Base-by-base conservation (phyloP, 1,140 invertebrate genomes). In the Caenorhabditis tropicalis region DNA sequence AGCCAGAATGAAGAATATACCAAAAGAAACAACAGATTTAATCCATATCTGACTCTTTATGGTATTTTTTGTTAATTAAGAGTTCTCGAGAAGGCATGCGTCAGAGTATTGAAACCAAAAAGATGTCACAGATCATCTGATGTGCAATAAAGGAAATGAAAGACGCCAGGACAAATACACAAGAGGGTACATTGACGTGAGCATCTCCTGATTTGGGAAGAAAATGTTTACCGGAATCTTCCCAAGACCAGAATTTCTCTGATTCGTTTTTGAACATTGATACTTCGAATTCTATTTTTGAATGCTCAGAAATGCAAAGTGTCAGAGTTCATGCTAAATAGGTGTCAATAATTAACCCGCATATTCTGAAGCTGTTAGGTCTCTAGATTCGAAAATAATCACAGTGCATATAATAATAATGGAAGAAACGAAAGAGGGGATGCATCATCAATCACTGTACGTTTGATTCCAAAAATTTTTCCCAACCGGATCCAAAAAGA, bases 121-220 rank as follows among this genome's bases (percentile, higher is more conserved):
- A 74, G 65, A 74, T 74, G 65, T 74, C 65, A 74, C 65, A 46
- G 36, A 74, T 74, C 65, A 74, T 74, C 65, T 74, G 65, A 74
- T 74, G 21, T 21, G 36, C 65, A 74, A 74, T 43, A 24, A 74
- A 46, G 5, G 36, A 46, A 31, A 74, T 46, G 58, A 39, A 39
- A 36, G 31, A 4, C 7, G 15, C 15, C 7, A 58, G n/a, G 31
- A 27, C 31, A 65, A 65, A 65, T 36, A 33, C 33, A 51, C n/a
- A n/a, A 27, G 21, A 43, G 33, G 65, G 36, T 74, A 43, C 33
- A 74, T 43, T 43, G 65, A 74, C 65, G 65, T 74, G 65, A 15
- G 36, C 9, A 46, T 9, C 65, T 7, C 3, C n/a, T 3, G 43
- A 74, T 43, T 24, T 6, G 0, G 36, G 9, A 10, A 43, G 12